A percentile compares a stretch with the other conserved stretches of the same genome.
Evolutionary conservation across 2,797 vertebrate genomes (phyloP).

Genomic region (Galago senegalensis): DNA sequence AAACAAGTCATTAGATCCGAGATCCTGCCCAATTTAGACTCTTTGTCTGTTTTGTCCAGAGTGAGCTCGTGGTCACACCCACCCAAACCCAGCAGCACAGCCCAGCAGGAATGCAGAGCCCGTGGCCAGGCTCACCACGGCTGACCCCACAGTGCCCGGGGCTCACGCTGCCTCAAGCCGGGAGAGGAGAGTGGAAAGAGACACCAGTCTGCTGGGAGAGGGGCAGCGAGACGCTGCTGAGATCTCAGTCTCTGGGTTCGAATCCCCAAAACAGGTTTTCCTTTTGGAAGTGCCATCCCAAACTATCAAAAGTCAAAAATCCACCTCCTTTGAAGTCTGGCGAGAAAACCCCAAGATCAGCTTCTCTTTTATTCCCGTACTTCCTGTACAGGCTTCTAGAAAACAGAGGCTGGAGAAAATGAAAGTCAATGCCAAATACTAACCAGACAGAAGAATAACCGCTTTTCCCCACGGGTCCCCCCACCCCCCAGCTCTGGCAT

Average conservation of each 20-base stretch:
- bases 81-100: constrained; percentile 82
- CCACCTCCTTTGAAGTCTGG: constrained; percentile 77
- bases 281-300: constrained; percentile 36
- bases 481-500: constrained; percentile 74
- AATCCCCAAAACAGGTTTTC: constrained; percentile 41
- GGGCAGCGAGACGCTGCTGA: fast-evolving
- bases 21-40: constrained; percentile 83
- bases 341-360: constrained; percentile 64
- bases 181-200: background rate
- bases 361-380: constrained; percentile 72
- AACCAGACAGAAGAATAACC: constrained; percentile 78
- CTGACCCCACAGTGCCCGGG: constrained; percentile 78
- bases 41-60: constrained; percentile 84
- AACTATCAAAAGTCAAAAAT: constrained; percentile 58
- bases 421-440: constrained; percentile 81
- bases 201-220: background rate
- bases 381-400: constrained; percentile 78
- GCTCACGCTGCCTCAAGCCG: background rate
- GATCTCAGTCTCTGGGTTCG: constrained; percentile 42
- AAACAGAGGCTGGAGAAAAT: constrained; percentile 83
- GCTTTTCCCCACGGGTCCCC: constrained; percentile 65
- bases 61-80: constrained; percentile 81
- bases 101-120: constrained; percentile 79
- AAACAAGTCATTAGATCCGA: constrained; percentile 84
- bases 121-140: constrained; percentile 77